Evolutionary conservation across 2,888 invertebrate genomes (phyloP).

Genomic region (Metellina segmentata): DNA sequence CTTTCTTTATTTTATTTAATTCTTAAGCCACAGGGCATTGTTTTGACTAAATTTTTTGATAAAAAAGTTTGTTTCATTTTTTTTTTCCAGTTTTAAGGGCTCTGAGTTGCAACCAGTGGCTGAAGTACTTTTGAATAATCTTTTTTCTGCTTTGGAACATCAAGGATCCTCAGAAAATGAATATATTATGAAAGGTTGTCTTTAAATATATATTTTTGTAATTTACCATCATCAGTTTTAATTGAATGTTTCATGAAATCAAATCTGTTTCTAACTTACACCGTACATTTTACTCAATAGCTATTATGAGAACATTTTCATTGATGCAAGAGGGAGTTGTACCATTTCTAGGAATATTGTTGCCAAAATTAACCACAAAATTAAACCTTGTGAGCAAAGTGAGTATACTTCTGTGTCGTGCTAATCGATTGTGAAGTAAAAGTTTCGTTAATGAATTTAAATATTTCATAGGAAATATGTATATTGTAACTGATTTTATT

Average conservation of each 20-base stretch:
- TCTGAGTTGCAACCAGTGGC: conserved; percentile 86
- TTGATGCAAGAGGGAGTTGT: conserved; percentile 90
- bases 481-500: background rate
- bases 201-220: background rate
- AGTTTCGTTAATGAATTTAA: background rate
- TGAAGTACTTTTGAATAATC: conserved; percentile 86
- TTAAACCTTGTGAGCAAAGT: conserved; percentile 88
- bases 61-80: background rate
- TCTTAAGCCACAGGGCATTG: no score
- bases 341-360: conserved; percentile 88
- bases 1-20: no score
- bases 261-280: background rate
- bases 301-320: conserved; percentile 93
- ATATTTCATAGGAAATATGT: background rate
- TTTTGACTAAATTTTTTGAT: no score
- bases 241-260: background rate
- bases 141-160: conserved; percentile 88
- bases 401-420: conserved; percentile 23
- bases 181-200: conserved; percentile 95
- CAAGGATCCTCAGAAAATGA: conserved; percentile 94
- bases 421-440: background rate
- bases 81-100: conserved; percentile 46
- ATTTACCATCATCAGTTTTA: background rate
- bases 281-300: conserved; percentile 82
- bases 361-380: conserved; percentile 92